Conservation (phyloP, 1,140 invertebrate species). For the Atta texana region DNA sequence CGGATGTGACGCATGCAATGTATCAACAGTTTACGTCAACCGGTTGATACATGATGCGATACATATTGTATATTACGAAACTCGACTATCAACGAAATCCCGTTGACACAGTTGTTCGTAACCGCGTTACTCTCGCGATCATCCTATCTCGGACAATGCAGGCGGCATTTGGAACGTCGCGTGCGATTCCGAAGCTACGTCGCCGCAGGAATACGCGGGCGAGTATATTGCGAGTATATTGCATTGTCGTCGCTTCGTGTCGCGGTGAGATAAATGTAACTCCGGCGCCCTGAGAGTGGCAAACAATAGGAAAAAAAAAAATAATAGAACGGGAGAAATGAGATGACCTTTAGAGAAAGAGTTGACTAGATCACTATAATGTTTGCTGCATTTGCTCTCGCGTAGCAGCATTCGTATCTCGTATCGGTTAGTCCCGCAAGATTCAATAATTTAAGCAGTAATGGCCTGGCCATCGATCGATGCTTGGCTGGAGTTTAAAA, state of each 20-base stretch:
- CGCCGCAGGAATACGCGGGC: constrained; percentile 15
- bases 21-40: constrained; percentile 10
- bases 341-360: neutral
- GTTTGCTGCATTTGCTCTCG: constrained; percentile 3
- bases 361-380: neutral
- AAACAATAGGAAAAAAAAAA: neutral
- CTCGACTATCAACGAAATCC: constrained; percentile 10
- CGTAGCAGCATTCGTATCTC: neutral
- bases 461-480: constrained; percentile 55
- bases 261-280: constrained; percentile 27
- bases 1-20: neutral
- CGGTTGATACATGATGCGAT: neutral
- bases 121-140: constrained; percentile 19
- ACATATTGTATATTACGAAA: constrained; percentile 22
- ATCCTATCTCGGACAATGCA: constrained; percentile 32
- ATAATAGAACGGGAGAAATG: constrained; percentile 4
- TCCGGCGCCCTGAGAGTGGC: neutral
- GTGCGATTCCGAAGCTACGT: constrained; percentile 20
- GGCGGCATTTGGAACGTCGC: neutral
- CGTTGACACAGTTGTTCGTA: constrained; percentile 29
- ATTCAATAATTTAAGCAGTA: constrained; percentile 64
- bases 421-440: constrained; percentile 40
- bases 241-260: constrained; percentile 23
- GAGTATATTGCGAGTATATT: constrained; percentile 23
- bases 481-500: constrained; percentile 48